phyloP scores from a whole-genome alignment of 2,797 vertebrate genomes.

The Apogon talboti region DNA sequence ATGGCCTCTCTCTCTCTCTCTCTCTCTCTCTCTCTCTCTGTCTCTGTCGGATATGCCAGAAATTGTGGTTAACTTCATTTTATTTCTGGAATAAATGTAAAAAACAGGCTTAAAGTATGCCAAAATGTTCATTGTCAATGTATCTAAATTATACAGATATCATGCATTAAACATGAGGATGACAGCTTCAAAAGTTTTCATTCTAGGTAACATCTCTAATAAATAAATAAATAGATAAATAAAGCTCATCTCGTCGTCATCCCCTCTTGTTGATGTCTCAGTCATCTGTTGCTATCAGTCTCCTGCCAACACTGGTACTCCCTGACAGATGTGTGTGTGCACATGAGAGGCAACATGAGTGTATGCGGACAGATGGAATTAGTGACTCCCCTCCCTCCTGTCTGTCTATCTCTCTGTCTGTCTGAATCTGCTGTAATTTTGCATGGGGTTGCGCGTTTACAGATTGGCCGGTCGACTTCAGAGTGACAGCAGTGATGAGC shows the following conservation, averaged over 20 bases:
- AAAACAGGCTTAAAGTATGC: no score
- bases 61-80: no score
- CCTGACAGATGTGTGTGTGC: constrained; percentile 12
- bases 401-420: neutral
- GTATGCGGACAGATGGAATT: constrained; percentile 15
- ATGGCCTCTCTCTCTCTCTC: no score
- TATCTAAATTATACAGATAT: no score
- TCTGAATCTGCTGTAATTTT: neutral
- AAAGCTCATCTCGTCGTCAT: neutral
- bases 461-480: no score
- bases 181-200: neutral
- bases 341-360: neutral
- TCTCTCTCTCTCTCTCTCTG: no score
- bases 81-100: no score
- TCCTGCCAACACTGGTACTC: constrained; percentile 23
- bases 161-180: no score
- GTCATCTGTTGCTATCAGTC: constrained; percentile 28
- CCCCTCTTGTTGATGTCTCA: constrained; percentile 9
- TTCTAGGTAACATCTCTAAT: neutral
- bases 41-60: no score
- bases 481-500: no score
- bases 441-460: no score
- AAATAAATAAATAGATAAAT: neutral
- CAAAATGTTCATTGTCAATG: no score
- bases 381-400: neutral